Conservation (phyloP, 2,113 vertebrate species). For the human region GRCh38 chr3:35787501-35788000, state of each 20-base stretch:
- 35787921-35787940: not conserved
- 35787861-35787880: not conserved
- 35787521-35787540: rapidly evolving
- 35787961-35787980: not conserved
- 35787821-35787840: not conserved
- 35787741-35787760: constrained; percentile 2
- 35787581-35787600: not conserved
- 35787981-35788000: not conserved
- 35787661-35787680: not conserved
- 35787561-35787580: not conserved
- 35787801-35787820: not conserved
- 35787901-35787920: not conserved
- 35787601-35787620: not conserved
- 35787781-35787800: not conserved
- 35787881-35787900: not conserved
- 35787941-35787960: not conserved
- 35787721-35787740: constrained; percentile 44
- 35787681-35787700: not conserved
- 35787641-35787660: not conserved
- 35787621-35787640: not conserved
- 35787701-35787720: not conserved
- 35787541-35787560: not conserved
- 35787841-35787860: not conserved
- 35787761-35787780: not conserved
- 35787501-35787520: not conserved